phyloP scores from a whole-genome alignment of 1,140 invertebrate species.

The Neelides sp. region DNA sequence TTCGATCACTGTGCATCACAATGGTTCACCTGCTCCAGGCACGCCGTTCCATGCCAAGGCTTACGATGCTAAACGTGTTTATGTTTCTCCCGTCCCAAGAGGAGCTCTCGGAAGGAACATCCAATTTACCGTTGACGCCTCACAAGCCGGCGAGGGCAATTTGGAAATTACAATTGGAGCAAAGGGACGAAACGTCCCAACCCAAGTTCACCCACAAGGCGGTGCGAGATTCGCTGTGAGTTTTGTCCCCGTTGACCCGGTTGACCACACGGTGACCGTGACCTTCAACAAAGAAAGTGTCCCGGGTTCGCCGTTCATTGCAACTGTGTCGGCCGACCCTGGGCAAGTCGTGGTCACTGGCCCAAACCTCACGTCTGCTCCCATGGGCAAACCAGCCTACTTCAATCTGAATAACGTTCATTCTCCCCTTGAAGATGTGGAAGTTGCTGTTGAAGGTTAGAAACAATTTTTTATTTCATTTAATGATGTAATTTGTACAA shows the following conservation, averaged over 20 bases:
- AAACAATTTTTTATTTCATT: background rate
- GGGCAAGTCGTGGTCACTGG: conserved; percentile 58
- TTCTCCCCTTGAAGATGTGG: conserved; percentile 75
- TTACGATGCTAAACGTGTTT: conserved; percentile 78
- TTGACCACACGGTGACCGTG: conserved; percentile 88
- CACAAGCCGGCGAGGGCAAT: conserved; percentile 92
- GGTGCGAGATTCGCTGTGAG: conserved; percentile 76
- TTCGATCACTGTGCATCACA: conserved; percentile 77
- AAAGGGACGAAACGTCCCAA: conserved; percentile 84
- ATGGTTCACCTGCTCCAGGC: conserved; percentile 69
- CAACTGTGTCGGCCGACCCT: conserved; percentile 54
- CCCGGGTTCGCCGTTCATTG: conserved; percentile 63
- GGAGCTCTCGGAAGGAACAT: conserved; percentile 67
- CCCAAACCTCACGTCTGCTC: conserved; percentile 51
- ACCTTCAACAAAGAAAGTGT: conserved; percentile 85
- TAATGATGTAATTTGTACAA: background rate
- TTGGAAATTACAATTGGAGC: conserved; percentile 92
- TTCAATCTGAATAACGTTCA: conserved; percentile 60
- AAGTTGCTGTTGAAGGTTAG: conserved; percentile 88
- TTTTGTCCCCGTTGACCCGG: conserved; percentile 84
- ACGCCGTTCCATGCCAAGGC: conserved; percentile 77
- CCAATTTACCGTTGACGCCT: conserved; percentile 86
- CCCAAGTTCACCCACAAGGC: conserved; percentile 87
- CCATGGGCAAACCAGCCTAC: conserved; percentile 56
- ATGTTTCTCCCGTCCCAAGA: conserved; percentile 68